Base-by-base conservation (phyloP, 1,140 invertebrate species). In the Elysia chlorotica region DNA sequence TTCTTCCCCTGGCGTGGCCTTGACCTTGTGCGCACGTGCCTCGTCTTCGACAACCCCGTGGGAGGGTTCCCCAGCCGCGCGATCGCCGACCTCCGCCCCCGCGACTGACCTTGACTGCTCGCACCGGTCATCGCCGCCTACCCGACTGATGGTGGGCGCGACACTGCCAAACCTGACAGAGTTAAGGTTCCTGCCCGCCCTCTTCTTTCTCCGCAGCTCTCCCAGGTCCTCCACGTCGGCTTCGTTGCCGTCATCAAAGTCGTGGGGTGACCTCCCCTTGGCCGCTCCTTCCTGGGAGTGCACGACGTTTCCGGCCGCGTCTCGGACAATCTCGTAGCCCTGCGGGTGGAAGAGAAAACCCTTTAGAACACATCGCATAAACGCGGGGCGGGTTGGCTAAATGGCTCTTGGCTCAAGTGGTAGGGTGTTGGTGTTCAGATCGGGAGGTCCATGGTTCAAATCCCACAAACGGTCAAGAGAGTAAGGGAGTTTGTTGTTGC, bases 181-280 rank as follows among this genome's bases (percentile, higher is more conserved):
- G 63, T 65, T 67, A 21, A n/a, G 2, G 48, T 30, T 41, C 28
- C 57, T 31, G 19, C 35, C 38, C 0, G 23, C 23, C 28, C 66
- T 71, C 35, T 57, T 66, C 36, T 41, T 65, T 25, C 2, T 65
- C 21, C 54, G 30, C 1, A n/a, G 33, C 25, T 76, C 78, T 35
- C 41, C 61, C 31, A 70, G 65, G 65, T 82, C 83, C 67, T 83
- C 84, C 0, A 78, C 83, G 61, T 85, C 84, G 2, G 81, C 83
- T 37, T 85, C 82, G 66, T 83, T 79, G 0, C 82, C 82, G 57
- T 83, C 81, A 74, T 81, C 81, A 31, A 82, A 72, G 3, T 79
- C 76, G 54, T 76, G 65, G 10, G 74, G 41, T 14, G 68, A 62
- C 21, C 69, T n/a, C 4, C 57, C 65, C 38, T 65, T 68, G 1